Evolutionary conservation across 2,888 invertebrate species (phyloP), one percentile per base, ranked within the genome.

Genomic region (Tipula confusa): DNA sequence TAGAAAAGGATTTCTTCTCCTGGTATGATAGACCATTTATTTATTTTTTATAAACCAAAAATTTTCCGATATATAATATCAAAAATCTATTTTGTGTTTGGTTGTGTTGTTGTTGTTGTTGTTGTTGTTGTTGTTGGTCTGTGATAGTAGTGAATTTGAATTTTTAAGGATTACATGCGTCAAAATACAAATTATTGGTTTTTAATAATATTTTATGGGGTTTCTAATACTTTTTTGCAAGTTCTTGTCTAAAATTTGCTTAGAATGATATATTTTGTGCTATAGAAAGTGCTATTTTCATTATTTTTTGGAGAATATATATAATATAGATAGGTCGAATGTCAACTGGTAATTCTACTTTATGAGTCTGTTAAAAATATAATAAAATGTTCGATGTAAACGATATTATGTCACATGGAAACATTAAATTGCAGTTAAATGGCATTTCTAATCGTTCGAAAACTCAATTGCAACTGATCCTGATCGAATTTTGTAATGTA

Each of bases 101-200:
- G n/a, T n/a, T n/a, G n/a, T n/a, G n/a, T n/a, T n/a, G n/a, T n/a
- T n/a, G n/a, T n/a, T n/a, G n/a, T n/a, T n/a, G n/a, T n/a, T n/a
- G n/a, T n/a, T n/a, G n/a, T n/a, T n/a, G n/a, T n/a, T n/a, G n/a
- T n/a, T n/a, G n/a, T 43, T n/a, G n/a, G 18, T 24, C 24, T 7
- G 24, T 64, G 64, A 64, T 64, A 64, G n/a, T n/a, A n/a, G 64
- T 64, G 64, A 64, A 64, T 64, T 64, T 64, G 64, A 64, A 64
- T 64, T 64, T 64, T 64, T 64, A 64, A 64, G 64, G 64, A 64
- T 64, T 64, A 64, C 64, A 64, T 64, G 64, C 64, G 64, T 64
- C 64, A 64, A 24, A 64, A 64, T 64, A 64, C 24, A 9, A 64
- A 64, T 64, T 64, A 64, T 64, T 64, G 64, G 64, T 64, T 64